Evolutionary conservation across 2,888 invertebrate species (phyloP).

Genomic region (Leptinotarsa tumamoca): DNA sequence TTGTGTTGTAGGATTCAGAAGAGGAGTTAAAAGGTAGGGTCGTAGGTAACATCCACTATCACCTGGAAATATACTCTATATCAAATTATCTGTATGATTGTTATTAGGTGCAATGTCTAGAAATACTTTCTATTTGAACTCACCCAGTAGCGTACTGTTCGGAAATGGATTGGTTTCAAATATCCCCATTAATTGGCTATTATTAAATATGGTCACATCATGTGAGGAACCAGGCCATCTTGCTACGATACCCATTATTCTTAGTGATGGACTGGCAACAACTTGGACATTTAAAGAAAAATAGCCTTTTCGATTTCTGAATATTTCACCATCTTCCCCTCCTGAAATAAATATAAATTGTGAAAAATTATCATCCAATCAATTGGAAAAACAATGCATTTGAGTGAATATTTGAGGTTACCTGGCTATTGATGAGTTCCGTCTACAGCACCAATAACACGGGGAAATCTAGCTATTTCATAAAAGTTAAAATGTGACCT

Average conservation of each 20-base stretch:
- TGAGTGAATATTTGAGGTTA: too few species aligned
- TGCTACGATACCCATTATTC: not conserved
- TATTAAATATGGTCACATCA: not conserved
- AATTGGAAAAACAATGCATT: too few species aligned
- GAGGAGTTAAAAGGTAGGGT: slow-evolving; percentile 43
- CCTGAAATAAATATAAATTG: too few species aligned
- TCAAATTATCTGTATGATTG: not conserved
- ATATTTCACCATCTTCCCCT: too few species aligned
- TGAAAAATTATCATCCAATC: too few species aligned
- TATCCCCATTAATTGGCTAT: not conserved
- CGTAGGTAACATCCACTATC: not conserved
- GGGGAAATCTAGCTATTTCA: too few species aligned
- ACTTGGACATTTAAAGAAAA: not conserved
- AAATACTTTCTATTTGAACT: too few species aligned
- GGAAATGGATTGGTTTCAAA: not conserved
- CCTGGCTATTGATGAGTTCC: too few species aligned
- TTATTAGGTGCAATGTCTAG: not conserved
- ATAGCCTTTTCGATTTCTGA: too few species aligned
- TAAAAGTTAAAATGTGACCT: too few species aligned
- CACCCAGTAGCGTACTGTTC: not conserved
- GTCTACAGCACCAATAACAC: too few species aligned
- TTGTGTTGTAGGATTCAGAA: slow-evolving; percentile 39
- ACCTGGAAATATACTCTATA: not conserved
- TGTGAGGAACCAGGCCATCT: not conserved
- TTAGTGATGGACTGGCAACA: not conserved